Evolutionary conservation across 2,113 vertebrate genomes (phyloP), one percentile per base, ranked within the genome.

Genomic region (Burhinus bistriatus): DNA sequence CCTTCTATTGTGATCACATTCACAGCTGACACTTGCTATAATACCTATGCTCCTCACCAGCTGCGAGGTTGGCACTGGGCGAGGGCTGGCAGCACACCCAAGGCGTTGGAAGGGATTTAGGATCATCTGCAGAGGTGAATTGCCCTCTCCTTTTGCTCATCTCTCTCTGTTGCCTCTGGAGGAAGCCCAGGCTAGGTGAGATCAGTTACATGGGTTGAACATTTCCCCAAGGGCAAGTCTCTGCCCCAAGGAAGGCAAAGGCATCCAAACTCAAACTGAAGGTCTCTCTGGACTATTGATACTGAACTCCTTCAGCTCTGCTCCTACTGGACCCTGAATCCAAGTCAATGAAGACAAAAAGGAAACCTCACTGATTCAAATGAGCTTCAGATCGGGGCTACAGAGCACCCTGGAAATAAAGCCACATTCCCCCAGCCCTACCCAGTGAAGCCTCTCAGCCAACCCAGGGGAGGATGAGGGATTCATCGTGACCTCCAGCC

Each of bases 1-100:
- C 51, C 76, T 77, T 69, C 38, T 61, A 75, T 93, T 71, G 87
- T 90, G 87, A 91, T 77, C 80, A 11, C 73, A n/a, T 57, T 93
- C 3, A 1, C 49, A 87, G 94, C 45, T 78, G 90, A 92, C 85
- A 71, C 52, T 14, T 59, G 75, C 61, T 75, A 2, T 91, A 55
- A 62, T 32, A 19, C 22, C 71, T 14, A 1, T 77, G 64, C 64
- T 90, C 40, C 79, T 93, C 68, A 30, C 9, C 68, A 79, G 36
- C 36, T 34, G 9, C 16, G 18, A 64, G 58, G 57, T 47, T 27
- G 34, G 32, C 4, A 2, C 76, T 69, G 85, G 32, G 15, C 0
- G 12, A 51, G 40, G 36, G 52, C 57, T 79, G 59, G 72, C 54
- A 72, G 80, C 20, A 62, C 18, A 36, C 11, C 19, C 2, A 0